Evolutionary conservation across 2,113 vertebrate genomes (phyloP).

Genomic region (Caranx ignobilis): DNA sequence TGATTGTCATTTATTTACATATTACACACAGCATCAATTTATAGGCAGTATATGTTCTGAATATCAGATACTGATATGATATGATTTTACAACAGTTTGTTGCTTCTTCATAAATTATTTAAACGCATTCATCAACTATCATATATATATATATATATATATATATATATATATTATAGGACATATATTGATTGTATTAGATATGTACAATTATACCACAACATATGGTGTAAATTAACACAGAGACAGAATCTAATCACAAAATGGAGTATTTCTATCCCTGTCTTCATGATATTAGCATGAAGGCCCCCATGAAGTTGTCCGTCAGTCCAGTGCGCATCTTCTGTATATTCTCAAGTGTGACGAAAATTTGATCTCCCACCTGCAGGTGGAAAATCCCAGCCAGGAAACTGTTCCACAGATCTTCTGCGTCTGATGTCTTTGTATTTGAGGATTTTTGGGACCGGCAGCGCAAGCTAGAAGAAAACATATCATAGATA

Average conservation of each 20-base stretch:
- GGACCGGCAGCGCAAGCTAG: conserved; percentile 51
- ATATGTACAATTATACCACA: conserved; percentile 22
- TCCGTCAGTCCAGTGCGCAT: conserved; percentile 27
- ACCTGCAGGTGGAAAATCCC: conserved; percentile 70
- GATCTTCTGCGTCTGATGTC: not conserved
- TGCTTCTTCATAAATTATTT: conserved; percentile 19
- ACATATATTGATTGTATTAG: conserved; percentile 27
- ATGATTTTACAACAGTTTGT: conserved; percentile 39
- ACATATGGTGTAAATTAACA: conserved; percentile 10
- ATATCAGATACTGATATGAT: conserved; percentile 80
- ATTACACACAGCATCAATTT: conserved; percentile 26
- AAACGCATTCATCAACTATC: conserved; percentile 27
- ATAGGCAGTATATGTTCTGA: conserved; percentile 54
- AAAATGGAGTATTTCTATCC: not conserved
- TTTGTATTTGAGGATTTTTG: not conserved
- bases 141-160: conserved; percentile 49
- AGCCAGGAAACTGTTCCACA: conserved; percentile 78
- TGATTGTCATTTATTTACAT: conserved; percentile 53
- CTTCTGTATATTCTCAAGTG: conserved; percentile 33
- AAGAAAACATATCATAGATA: conserved; percentile 12
- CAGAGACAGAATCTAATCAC: not conserved
- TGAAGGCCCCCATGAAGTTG: conserved; percentile 81
- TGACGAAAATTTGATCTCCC: conserved; percentile 72
- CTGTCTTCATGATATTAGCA: conserved; percentile 46
- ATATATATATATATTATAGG: conserved; percentile 51